Evolutionary conservation across 2,888 invertebrate genomes (phyloP).

Genomic region (Nomada ruficornis): DNA sequence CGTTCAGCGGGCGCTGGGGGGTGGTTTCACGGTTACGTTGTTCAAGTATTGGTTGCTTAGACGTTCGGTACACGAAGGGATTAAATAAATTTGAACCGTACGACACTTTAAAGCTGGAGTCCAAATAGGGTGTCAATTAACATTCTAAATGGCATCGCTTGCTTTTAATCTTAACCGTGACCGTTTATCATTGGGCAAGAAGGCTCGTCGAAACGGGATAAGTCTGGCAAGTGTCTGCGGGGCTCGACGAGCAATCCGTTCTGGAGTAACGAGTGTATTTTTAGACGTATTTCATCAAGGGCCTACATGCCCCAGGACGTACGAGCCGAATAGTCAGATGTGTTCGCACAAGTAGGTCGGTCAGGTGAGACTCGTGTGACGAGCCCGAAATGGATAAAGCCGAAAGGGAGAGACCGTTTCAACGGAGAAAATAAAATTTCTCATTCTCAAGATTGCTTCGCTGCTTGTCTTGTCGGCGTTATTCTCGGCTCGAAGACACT

Average conservation of each 20-base stretch:
- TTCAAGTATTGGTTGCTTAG: neutral
- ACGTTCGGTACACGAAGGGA: neutral
- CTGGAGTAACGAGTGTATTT: neutral
- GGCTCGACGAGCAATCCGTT: too few species aligned
- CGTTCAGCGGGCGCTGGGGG: neutral
- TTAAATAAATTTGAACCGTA: neutral
- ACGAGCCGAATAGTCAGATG: conserved; percentile 7
- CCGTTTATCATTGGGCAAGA: neutral
- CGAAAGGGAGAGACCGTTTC: conserved; percentile 61
- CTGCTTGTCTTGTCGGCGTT: conserved; percentile 47
- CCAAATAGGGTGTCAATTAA: too few species aligned
- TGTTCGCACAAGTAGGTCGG: conserved; percentile 36
- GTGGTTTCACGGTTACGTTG: neutral
- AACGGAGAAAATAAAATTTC: conserved; percentile 74
- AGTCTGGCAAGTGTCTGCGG: neutral
- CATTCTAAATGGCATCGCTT: too few species aligned
- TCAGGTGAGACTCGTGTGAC: conserved; percentile 51
- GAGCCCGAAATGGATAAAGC: conserved; percentile 66
- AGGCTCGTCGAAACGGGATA: neutral
- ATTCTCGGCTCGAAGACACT: conserved; percentile 50
- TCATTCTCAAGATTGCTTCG: conserved; percentile 61
- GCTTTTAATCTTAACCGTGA: neutral
- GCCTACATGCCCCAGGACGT: neutral
- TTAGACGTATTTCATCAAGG: neutral
- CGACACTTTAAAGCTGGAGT: neutral